Evolutionary conservation across 1,140 invertebrate genomes (phyloP), one percentile per base, ranked within the genome.

Genomic region (Wasmannia auropunctata): DNA sequence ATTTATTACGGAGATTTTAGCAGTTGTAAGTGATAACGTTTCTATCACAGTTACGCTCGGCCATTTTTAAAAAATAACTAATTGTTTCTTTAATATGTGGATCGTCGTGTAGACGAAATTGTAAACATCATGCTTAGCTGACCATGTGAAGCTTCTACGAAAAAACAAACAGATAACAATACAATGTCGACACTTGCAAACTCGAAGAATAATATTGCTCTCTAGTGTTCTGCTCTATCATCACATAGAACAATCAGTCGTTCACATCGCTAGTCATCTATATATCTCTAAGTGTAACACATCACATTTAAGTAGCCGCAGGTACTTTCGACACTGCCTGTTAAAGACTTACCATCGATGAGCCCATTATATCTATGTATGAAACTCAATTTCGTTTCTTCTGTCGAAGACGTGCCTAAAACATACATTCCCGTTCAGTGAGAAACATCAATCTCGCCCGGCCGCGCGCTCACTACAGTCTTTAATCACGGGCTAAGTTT

Each of bases 271-370:
- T 90, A 90, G 56, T 90, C 11, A 90, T 86, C 88, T 90, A 90
- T 87, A 56, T 70, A 40, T 80, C 49, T 90, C 80, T 86, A 89
- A 90, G 16, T 76, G 58, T 81, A 76, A 88, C 87, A 90, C 89
- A 90, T 87, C 76, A 90, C 89, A 88, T 86, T 67, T 83, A 87
- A 72, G 56, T 83, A 90, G 81, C 86, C 75, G 83, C 83, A 86
- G 86, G 74, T 89, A 70, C 75, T 72, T 51, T 79, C 49, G 86
- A 87, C 74, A 63, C 85, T 86, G 87, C 77, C 80, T 81, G 19
- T 85, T 79, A 90, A 90, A 88, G 56, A 91, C 90, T 91, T 91
- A 91, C 90, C 90, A 91, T 90, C 54, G 90, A 91, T 40, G 90
- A 90, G 83, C 89, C 90, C 90, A 91, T 91, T 89, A 91, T 91